These are phyloP conservation scores for Tragelaphus strepsiceros DNA, from an alignment of 2,113 vertebrate species.

Conservation along the genomic window DNA sequence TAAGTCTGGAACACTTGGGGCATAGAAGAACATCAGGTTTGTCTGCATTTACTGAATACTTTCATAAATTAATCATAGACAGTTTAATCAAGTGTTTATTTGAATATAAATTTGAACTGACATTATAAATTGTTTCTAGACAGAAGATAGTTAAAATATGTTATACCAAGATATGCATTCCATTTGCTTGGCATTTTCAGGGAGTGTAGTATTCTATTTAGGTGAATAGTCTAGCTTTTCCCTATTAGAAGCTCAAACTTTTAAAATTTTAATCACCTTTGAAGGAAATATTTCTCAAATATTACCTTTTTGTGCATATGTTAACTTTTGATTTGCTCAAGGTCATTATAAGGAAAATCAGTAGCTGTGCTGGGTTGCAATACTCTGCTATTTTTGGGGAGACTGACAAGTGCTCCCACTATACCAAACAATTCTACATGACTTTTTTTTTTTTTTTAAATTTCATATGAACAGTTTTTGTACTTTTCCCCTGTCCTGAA, in stretches of 20 bases:
- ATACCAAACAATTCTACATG: background rate
- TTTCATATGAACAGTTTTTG: background rate
- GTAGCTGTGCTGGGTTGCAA: background rate
- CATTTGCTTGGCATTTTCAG: background rate
- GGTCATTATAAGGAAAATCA: conserved; percentile 13
- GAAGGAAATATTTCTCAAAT: background rate
- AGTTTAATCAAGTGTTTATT: background rate
- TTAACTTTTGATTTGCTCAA: background rate
- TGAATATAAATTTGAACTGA: background rate
- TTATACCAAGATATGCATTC: background rate
- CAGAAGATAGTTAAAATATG: conserved; percentile 3
- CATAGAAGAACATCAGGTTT: background rate
- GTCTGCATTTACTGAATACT: background rate
- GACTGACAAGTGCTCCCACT: background rate
- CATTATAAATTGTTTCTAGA: background rate
- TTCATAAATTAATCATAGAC: conserved; percentile 11
- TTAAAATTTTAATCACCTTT: background rate
- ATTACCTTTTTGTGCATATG: background rate
- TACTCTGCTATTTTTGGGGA: background rate
- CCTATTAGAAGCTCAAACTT: background rate
- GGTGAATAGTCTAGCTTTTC: background rate
- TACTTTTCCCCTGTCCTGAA: background rate
- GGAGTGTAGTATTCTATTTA: background rate
- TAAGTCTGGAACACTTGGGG: background rate
- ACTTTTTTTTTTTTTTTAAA: background rate